phyloP scores from a whole-genome alignment of 1,140 invertebrate genomes.

The Halotydeus destructor region DNA sequence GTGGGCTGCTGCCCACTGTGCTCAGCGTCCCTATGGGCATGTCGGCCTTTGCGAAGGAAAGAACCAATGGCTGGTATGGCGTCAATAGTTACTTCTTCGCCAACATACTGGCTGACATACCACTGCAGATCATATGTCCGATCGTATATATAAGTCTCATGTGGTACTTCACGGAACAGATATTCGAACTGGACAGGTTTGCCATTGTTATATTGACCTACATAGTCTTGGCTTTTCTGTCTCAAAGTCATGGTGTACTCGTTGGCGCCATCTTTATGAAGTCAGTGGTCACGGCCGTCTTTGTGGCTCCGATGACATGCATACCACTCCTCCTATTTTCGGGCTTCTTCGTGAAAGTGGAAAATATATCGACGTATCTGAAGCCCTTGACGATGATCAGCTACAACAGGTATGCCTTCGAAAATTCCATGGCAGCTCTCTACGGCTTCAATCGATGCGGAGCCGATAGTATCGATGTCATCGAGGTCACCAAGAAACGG shows the following conservation, averaged over 20 bases:
- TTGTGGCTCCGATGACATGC: neutral
- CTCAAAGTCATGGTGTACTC: conserved; percentile 6
- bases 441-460: conserved; percentile 58
- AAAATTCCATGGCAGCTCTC: conserved; percentile 66
- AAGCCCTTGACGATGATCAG: conserved; percentile 54
- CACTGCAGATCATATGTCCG: conserved; percentile 45
- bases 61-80: conserved; percentile 94
- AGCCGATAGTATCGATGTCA: no score
- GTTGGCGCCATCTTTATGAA: conserved; percentile 3
- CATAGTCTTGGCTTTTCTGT: neutral
- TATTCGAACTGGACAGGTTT: conserved; percentile 1
- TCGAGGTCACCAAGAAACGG: no score
- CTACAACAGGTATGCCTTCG: conserved; percentile 75
- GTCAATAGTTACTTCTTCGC: conserved; percentile 85
- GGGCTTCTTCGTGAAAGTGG: conserved; percentile 2
- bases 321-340: conserved; percentile 4
- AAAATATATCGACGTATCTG: neutral
- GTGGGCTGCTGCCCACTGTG: conserved; percentile 92
- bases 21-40: conserved; percentile 48
- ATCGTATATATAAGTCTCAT: conserved; percentile 37
- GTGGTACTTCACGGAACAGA: neutral
- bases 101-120: conserved; percentile 78
- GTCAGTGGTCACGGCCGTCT: conserved; percentile 5
- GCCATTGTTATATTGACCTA: neutral
- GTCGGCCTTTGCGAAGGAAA: conserved; percentile 78